phyloP scores from a whole-genome alignment of 2,888 invertebrate species.

The Palloptera scutellata region DNA sequence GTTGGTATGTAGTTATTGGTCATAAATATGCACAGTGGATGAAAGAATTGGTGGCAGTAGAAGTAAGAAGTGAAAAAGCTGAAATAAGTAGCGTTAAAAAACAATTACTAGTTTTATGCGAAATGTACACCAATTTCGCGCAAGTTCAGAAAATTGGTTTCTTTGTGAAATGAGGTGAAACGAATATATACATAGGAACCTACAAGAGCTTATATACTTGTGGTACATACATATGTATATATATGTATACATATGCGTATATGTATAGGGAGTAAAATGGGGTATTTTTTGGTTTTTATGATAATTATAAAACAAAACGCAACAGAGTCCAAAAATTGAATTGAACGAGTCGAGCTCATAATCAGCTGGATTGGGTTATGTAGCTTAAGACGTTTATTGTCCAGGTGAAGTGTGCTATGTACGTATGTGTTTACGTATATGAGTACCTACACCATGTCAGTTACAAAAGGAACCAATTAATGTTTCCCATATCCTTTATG shows the following conservation, averaged over 20 bases:
- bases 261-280: no score
- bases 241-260: background rate
- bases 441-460: background rate
- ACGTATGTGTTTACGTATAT: background rate
- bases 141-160: slow-evolving; percentile 26
- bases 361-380: no score
- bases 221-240: background rate
- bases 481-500: no score
- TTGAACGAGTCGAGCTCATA: no score
- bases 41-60: no score
- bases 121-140: slow-evolving; percentile 42
- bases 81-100: slow-evolving; percentile 43
- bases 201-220: background rate
- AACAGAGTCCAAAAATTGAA: no score
- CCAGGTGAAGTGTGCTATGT: no score
- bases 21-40: no score
- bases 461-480: background rate
- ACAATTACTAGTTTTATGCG: slow-evolving; percentile 43
- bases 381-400: no score
- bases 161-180: background rate
- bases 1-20: no score
- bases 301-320: no score
- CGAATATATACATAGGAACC: background rate
- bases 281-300: no score
- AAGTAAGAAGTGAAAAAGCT: background rate